Base-by-base conservation (phyloP, 2,888 invertebrate species). In the Acrocyrtus sp. region DNA sequence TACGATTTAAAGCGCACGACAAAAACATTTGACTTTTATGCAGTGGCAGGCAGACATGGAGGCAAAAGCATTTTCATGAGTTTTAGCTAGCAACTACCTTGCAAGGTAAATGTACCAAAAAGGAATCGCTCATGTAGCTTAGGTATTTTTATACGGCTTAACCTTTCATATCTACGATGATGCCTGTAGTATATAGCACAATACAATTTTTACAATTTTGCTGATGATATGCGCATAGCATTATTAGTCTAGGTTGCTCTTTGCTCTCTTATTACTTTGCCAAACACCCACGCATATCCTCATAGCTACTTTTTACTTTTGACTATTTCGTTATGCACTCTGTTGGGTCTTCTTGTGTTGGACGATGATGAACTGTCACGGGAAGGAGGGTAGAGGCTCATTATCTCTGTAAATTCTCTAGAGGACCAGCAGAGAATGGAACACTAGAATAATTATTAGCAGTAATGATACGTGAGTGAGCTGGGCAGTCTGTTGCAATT, bases 61-160 rank as follows among this genome's bases (percentile, higher is more conserved):
- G 24, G 22, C n/a, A 17, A 50, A 50, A 24, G 22, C 50, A 50
- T 24, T 26, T 24, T 22, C 26, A 22, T 24, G 24, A 34, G 3
- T 51, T 17, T 45, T 15, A 45, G 45, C 45, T 45, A 45, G 45
- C 5, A 24, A 19, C 29, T 61, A 24, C 34, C 48, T 34, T 61
- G 65, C 56, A 65, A 65, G 65, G 65, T 47, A 56, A 54, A 43
- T 19, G 34, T 21, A 65, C 43, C 29, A 39, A 62, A 56, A 45
- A 65, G 41, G 45, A 53, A 51, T 19, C 26, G 10, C 39, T 39
- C n/a, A n/a, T n/a, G n/a, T n/a, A n/a, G n/a, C n/a, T n/a, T n/a
- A n/a, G n/a, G n/a, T n/a, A n/a, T n/a, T n/a, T n/a, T n/a, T n/a
- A n/a, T n/a, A n/a, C n/a, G n/a, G n/a, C n/a, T n/a, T n/a, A n/a